Evolutionary conservation across 37 sponge, comb jelly and placozoan species (phyloP).

Genomic region (Halichondria panicea): DNA sequence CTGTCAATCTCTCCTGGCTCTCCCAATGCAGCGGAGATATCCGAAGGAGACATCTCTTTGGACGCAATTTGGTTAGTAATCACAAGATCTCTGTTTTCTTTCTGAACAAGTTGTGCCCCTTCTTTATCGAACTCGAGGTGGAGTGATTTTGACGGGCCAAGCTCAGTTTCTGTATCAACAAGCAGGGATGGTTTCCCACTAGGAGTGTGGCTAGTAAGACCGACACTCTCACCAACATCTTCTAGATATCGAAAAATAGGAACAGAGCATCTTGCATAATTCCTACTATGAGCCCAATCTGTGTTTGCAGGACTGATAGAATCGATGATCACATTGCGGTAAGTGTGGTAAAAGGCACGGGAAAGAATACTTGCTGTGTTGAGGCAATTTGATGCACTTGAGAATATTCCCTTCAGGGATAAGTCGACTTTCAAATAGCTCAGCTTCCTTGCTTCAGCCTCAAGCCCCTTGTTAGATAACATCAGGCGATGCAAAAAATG

Average conservation of each 20-base stretch:
- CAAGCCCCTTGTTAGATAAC: neutral
- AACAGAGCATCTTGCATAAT: neutral
- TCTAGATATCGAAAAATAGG: slow-evolving; percentile 17
- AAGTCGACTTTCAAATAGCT: slow-evolving; percentile 4
- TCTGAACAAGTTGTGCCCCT: neutral
- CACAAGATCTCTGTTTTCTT: neutral
- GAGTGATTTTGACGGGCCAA: neutral
- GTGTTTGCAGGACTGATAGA: neutral
- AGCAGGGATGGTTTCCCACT: neutral
- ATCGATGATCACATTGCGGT: neutral
- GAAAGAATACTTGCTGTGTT: neutral
- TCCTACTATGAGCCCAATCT: slow-evolving; percentile 12
- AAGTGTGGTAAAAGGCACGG: neutral
- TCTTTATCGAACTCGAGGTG: slow-evolving; percentile 13
- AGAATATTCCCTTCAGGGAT: slow-evolving; percentile 3
- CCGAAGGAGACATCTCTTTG: slow-evolving; percentile 6
- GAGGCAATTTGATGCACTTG: neutral
- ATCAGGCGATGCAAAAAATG: neutral
- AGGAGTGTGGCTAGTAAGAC: neutral
- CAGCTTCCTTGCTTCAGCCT: slow-evolving; percentile 6
- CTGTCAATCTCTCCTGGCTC: neutral
- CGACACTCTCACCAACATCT: neutral
- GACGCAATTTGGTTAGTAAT: neutral
- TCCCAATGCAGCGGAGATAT: neutral
- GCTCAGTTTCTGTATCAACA: neutral